Conservation (phyloP, 2,797 vertebrate species). For the Smutsia temminckii region DNA sequence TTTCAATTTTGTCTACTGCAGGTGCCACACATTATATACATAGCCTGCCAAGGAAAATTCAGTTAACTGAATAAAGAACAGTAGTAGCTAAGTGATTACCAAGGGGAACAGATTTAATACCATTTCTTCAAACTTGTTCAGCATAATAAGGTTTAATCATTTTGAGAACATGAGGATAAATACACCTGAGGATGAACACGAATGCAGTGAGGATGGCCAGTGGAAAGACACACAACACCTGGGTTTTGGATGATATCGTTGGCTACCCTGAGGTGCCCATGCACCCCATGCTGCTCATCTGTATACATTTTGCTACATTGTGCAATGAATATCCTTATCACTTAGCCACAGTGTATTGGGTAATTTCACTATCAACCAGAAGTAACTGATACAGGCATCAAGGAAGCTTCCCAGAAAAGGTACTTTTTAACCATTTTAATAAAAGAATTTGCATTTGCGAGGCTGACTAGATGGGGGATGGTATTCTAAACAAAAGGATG, state of each 20-base stretch:
- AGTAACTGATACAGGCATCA: background rate
- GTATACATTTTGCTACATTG: background rate
- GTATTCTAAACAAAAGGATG: background rate
- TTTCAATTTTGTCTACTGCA: background rate
- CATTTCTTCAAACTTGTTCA: slow-evolving; percentile 11
- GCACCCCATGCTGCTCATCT: background rate
- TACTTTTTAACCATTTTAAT: background rate
- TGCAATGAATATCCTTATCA: background rate
- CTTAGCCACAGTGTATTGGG: background rate
- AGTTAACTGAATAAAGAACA: background rate
- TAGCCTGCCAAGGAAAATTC: background rate
- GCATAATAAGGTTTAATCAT: background rate
- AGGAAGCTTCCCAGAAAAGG: background rate
- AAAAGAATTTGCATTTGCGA: background rate
- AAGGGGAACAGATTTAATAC: background rate
- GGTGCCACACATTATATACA: background rate
- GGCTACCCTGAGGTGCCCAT: background rate
- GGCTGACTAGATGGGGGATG: background rate
- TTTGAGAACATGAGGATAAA: background rate
- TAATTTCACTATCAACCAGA: background rate
- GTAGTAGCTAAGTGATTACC: background rate
- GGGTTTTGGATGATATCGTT: background rate
- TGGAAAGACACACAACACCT: background rate
- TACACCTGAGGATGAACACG: background rate
- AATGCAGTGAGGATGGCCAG: background rate